Percentiles rank a stretch among this genome's conserved stretches.
Evolutionary conservation across 2,888 invertebrate genomes (phyloP).

Genomic region (Clunio marinus): DNA sequence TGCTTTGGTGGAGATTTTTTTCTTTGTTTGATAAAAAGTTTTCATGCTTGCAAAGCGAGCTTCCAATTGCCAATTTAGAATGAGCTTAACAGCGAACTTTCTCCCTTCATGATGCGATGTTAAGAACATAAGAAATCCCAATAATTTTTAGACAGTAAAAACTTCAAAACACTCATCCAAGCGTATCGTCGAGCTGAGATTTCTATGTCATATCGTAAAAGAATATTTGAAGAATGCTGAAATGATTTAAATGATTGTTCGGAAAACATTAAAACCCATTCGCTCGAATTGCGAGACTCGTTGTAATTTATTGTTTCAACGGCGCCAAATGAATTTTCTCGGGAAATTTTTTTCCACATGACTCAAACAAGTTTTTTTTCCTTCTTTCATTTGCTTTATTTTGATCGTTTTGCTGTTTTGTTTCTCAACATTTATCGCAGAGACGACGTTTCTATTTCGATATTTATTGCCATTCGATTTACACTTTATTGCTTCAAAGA

Average conservation of each 20-base stretch:
- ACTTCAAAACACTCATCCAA: no score
- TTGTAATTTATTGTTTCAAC: conserved; percentile 20
- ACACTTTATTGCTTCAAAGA: conserved; percentile 13
- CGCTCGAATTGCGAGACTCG: background rate
- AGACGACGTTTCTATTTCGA: background rate
- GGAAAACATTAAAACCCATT: conserved; percentile 2
- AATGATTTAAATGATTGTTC: background rate
- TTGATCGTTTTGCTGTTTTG: background rate
- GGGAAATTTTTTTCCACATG: background rate
- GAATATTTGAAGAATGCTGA: no score
- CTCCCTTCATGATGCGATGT: background rate
- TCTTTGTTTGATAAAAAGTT: background rate
- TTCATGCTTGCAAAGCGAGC: background rate
- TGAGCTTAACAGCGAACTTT: background rate
- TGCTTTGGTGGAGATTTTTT: background rate
- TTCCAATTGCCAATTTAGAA: background rate
- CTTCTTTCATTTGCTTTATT: background rate
- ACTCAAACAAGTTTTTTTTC: conserved; percentile 13
- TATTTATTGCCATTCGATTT: conserved; percentile 1
- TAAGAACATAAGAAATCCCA: no score
- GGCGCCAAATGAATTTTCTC: background rate
- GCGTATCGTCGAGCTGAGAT: no score
- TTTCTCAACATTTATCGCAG: conserved; percentile 1
- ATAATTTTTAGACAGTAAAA: no score
- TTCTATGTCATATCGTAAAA: no score